These are phyloP conservation scores for Ganaspis sp. DNA, from an alignment of 1,140 invertebrate genomes.

Conservation along the genomic window DNA sequence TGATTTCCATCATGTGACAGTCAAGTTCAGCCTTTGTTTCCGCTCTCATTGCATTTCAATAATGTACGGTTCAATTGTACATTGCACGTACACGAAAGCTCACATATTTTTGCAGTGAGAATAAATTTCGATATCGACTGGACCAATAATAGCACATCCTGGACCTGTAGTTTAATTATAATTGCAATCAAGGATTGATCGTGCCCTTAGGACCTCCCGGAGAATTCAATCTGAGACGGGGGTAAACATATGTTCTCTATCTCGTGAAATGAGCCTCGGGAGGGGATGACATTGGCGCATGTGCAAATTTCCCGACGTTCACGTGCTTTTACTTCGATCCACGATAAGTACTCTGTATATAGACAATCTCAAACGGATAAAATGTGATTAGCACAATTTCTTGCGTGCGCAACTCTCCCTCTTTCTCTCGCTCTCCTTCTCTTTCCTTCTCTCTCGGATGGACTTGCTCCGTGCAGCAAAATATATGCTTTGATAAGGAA, in stretches of 20 bases:
- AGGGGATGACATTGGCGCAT: conserved; percentile 17
- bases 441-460: conserved; percentile 22
- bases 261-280: neutral
- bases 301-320: neutral
- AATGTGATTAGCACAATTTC: conserved; percentile 26
- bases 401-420: conserved; percentile 21
- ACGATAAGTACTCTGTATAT: neutral
- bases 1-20: too few species aligned
- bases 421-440: conserved; percentile 24
- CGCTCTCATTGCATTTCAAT: neutral
- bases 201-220: neutral
- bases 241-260: neutral
- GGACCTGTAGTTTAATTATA: conserved; percentile 15
- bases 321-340: conserved; percentile 17
- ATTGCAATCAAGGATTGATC: conserved; percentile 2
- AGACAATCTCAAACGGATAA: neutral
- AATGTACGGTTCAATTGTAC: neutral
- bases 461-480: conserved; percentile 31
- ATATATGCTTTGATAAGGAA: neutral
- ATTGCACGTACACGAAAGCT: neutral
- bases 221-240: neutral
- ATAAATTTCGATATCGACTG: neutral
- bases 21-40: neutral
- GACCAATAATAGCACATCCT: neutral
- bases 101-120: neutral